A percentile compares a stretch with the other conserved stretches of the same genome.
Evolutionary conservation across 2,888 invertebrate species (phyloP).

Genomic region (Prenolepis imparis): DNA sequence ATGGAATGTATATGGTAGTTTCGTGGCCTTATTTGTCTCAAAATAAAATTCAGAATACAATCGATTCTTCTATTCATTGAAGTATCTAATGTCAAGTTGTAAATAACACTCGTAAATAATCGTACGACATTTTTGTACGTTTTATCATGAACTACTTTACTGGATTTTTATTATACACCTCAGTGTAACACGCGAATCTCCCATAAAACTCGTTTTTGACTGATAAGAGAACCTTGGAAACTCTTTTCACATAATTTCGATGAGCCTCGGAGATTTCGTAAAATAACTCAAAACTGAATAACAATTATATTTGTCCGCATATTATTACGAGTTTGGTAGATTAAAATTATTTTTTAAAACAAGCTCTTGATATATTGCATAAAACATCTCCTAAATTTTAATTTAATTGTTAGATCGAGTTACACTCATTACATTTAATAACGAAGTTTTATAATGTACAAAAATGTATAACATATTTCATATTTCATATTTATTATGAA

Average conservation of each 20-base stretch:
- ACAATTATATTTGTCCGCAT: not conserved
- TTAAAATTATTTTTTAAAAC: not conserved
- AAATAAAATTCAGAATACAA: not conserved
- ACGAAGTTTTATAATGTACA: not conserved
- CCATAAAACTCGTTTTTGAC: not conserved
- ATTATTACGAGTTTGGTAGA: not conserved
- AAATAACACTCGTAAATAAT: slow-evolving; percentile 16
- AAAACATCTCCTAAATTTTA: not conserved
- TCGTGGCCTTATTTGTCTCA: not conserved
- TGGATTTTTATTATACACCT: slow-evolving; percentile 17
- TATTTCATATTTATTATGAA: not conserved
- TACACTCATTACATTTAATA: not conserved
- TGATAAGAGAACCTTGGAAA: slow-evolving; percentile 17
- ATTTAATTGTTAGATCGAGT: not conserved
- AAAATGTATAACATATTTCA: not conserved
- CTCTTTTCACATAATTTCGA: not conserved
- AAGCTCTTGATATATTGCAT: not conserved
- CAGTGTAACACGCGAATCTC: slow-evolving; percentile 3
- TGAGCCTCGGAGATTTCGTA: not conserved
- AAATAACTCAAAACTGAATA: not conserved
- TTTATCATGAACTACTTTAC: not conserved
- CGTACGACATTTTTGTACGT: not conserved
- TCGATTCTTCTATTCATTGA: slow-evolving; percentile 11
- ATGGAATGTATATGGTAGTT: not conserved
- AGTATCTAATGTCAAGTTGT: not conserved